phyloP scores from a whole-genome alignment of 2,888 invertebrate species.

The Drosophila recens region DNA sequence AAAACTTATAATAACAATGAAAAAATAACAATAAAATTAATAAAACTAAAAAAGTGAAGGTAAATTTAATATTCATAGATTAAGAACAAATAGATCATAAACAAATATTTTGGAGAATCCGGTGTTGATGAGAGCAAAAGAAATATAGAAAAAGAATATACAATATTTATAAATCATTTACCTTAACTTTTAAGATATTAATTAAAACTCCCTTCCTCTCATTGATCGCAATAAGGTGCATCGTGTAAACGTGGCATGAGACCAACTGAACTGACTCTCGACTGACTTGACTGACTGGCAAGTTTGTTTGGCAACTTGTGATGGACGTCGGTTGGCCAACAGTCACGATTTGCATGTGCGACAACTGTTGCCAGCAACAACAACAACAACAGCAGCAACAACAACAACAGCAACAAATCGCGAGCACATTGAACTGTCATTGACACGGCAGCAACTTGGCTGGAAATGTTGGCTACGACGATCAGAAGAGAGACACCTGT shows the following conservation, averaged over 20 bases:
- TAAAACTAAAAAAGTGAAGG: no score
- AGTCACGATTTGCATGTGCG: conserved; percentile 82
- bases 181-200: background rate
- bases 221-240: background rate
- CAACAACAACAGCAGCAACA: conserved; percentile 38
- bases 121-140: no score
- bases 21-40: no score
- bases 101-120: no score
- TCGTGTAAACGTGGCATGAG: conserved; percentile 37
- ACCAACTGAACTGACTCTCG: conserved; percentile 29
- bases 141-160: background rate
- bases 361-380: conserved; percentile 72
- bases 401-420: conserved; percentile 65
- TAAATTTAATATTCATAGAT: no score
- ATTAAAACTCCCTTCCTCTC: background rate
- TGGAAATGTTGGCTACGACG: conserved; percentile 40
- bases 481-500: conserved; percentile 69
- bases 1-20: no score
- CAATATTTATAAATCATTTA: no score
- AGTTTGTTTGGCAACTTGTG: conserved; percentile 78
- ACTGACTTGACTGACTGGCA: conserved; percentile 60
- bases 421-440: conserved; percentile 83
- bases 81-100: no score
- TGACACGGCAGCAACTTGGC: conserved; percentile 76
- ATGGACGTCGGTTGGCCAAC: conserved; percentile 75